Evolutionary conservation across 2,113 vertebrate genomes (phyloP).

Genomic region (Anhinga rufa): DNA sequence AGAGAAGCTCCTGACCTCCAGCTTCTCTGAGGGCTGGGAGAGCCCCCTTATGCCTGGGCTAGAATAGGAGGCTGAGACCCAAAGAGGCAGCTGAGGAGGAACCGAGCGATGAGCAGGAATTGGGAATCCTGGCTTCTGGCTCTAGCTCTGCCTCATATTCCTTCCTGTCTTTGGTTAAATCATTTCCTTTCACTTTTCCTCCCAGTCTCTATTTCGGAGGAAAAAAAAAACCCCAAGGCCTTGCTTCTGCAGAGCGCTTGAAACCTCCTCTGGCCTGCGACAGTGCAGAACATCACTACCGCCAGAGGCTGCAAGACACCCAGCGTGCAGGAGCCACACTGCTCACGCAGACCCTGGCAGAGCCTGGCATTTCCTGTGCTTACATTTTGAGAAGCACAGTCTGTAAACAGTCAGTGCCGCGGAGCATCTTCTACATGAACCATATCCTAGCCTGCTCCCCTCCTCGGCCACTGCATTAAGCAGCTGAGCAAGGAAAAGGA

Average conservation of each 20-base stretch:
- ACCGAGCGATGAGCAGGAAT: not conserved
- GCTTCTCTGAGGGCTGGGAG: not conserved
- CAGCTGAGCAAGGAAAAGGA: not conserved
- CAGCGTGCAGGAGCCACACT: rapidly evolving
- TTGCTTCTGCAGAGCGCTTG: not conserved
- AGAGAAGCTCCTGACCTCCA: not conserved
- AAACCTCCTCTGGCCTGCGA: not conserved
- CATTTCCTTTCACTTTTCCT: slow-evolving; percentile 45
- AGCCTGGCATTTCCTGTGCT: not conserved
- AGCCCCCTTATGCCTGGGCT: not conserved
- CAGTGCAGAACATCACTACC: not conserved
- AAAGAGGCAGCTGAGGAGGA: not conserved
- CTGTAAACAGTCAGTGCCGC: not conserved
- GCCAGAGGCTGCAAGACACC: not conserved
- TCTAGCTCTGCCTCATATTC: slow-evolving; percentile 19
- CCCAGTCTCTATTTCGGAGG: not conserved
- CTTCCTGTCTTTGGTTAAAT: slow-evolving; percentile 8
- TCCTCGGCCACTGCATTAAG: not conserved
- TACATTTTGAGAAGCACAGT: not conserved
- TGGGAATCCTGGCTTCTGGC: not conserved
- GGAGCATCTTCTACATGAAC: not conserved
- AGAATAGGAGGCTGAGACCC: not conserved
- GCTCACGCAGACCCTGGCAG: not conserved
- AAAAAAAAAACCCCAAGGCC: not conserved
- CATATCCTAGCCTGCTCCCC: not conserved